Evolutionary conservation across 2,888 invertebrate species (phyloP), one percentile per base, ranked within the genome.

Genomic region (Callinectes sapidus): DNA sequence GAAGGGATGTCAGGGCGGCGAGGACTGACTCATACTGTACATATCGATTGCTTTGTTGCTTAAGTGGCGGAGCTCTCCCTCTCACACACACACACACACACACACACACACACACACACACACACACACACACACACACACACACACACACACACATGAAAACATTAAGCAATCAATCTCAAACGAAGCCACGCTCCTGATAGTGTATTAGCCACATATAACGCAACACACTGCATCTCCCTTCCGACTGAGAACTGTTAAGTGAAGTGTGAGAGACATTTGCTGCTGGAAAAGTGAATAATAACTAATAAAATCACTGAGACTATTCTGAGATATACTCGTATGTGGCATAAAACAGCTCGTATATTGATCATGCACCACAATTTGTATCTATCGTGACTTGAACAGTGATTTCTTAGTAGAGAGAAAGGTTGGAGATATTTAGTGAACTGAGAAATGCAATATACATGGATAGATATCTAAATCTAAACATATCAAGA

Each of bases 11-110:
- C 13, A 77, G 28, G 71, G 32, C 35, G 35, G 14, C 32, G 32
- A 35, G 81, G 48, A 48, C 48, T 81, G 81, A 81, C 35, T 81
- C 81, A 81, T 81, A 35, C 16, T 81, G 81, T 81, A 81, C n/a
- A 16, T 81, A 81, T 81, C 35, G 81, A 81, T 81, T 81, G 81
- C 35, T 81, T 32, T 81, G 81, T 81, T 81, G 81, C 81, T 81
- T 18, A 81, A 35, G 35, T 81, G 81, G 16, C 28, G 28, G 13
- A 71, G 71, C 71, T n/a, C 81, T 16, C 35, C 5, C 81, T 35
- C 35, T 16, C 35, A 35, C 81, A 35, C 81, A 35, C 81, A 35
- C 81, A 35, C 81, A 35, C 81, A 28, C 81, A 35, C 81, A 35
- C 81, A 35, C 81, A 35, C 81, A 35, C 77, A 32, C 77, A 32